phyloP scores from a whole-genome alignment of 2,888 invertebrate genomes.

The Caenorhabditis sp. region DNA sequence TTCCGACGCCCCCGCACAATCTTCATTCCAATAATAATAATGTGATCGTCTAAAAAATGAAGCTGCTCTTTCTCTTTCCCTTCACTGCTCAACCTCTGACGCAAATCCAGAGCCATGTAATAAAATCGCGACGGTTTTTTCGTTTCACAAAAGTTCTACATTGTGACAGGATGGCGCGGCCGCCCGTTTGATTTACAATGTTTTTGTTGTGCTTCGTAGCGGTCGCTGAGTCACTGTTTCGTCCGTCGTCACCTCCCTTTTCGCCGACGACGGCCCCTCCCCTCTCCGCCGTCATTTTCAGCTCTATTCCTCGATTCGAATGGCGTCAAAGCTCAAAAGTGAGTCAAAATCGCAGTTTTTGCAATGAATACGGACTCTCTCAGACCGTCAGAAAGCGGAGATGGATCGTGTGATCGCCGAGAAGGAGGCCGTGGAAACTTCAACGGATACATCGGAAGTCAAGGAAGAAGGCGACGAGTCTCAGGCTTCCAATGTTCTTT shows the following conservation, averaged over 20 bases:
- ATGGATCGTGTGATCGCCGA: not conserved
- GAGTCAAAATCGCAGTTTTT: no score
- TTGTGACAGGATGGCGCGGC: not conserved
- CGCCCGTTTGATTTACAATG: conserved; percentile 29
- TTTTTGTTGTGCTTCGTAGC: conserved; percentile 42
- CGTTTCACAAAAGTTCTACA: no score
- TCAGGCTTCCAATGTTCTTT: conserved; percentile 26
- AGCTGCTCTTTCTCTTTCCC: no score
- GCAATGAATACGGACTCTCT: no score
- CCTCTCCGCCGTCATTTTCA: conserved; percentile 30
- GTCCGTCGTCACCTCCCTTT: conserved; percentile 17
- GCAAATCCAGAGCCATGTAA: no score
- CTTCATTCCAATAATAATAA: conserved; percentile 27
- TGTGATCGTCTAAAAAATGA: conserved; percentile 21
- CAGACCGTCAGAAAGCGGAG: conserved; percentile 32
- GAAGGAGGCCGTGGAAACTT: not conserved
- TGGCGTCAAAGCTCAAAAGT: conserved; percentile 55
- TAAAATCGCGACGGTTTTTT: no score
- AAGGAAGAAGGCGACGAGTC: conserved; percentile 21
- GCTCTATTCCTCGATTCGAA: conserved; percentile 4
- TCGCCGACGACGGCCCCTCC: no score
- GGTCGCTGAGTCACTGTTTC: conserved; percentile 3
- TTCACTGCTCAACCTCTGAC: no score
- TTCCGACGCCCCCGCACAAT: conserved; percentile 42
- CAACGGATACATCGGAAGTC: conserved; percentile 1